These are phyloP conservation scores for Micronycteris hirsuta DNA, from an alignment of 2,113 vertebrate genomes.

Conservation along the genomic window DNA sequence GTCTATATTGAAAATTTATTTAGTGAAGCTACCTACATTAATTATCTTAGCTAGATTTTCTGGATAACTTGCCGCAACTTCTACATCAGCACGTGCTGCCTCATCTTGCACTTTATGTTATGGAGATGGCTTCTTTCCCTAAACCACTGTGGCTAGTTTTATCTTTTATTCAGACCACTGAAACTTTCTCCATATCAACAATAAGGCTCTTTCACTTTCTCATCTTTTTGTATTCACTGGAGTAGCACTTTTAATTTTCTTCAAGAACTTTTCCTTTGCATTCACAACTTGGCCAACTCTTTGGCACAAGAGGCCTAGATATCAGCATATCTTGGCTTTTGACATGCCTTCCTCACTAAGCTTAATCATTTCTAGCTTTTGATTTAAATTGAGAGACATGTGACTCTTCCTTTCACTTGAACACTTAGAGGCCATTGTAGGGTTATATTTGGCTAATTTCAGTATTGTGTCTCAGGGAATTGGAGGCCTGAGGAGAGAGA, in stretches of 20 bases:
- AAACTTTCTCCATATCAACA: background rate
- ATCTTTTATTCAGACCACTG: background rate
- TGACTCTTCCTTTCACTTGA: background rate
- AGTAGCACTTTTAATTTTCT: background rate
- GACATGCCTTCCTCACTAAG: background rate
- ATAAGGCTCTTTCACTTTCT: background rate
- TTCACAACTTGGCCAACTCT: background rate
- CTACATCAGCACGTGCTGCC: background rate
- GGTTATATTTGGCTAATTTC: background rate
- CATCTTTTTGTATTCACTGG: background rate
- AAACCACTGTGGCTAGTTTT: background rate
- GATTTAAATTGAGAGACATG: background rate
- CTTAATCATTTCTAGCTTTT: background rate
- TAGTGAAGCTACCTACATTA: background rate
- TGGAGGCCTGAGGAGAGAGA: background rate
- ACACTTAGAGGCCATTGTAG: background rate
- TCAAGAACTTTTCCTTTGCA: background rate
- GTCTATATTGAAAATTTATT: background rate
- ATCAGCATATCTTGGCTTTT: background rate
- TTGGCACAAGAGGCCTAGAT: background rate
- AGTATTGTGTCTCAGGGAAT: background rate
- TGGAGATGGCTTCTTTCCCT: background rate
- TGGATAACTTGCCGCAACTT: too few relatives aligned
- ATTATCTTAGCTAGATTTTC: background rate
- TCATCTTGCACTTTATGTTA: background rate